Conservation (phyloP, 2,888 invertebrate genomes). For the Aleiodes leptofemur region DNA sequence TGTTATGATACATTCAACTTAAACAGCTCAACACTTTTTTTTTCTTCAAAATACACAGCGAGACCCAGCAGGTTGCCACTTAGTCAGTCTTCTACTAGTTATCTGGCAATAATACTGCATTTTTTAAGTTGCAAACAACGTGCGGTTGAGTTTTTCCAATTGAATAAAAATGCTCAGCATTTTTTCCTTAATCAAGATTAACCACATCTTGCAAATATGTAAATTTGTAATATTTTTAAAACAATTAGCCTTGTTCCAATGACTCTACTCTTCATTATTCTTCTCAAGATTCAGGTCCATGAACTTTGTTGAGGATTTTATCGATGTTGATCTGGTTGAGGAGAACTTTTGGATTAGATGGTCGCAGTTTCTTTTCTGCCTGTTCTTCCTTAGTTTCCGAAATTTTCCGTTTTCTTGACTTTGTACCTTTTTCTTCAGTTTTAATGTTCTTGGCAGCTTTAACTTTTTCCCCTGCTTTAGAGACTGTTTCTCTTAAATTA, state of each 20-base stretch:
- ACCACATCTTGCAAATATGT: slow-evolving; percentile 21
- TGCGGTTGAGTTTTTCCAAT: not conserved
- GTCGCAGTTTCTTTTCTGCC: slow-evolving; percentile 61
- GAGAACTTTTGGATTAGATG: slow-evolving; percentile 54
- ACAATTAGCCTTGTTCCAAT: slow-evolving; percentile 7
- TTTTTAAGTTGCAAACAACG: slow-evolving; percentile 16
- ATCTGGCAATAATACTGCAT: slow-evolving; percentile 46
- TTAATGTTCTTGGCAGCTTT: slow-evolving; percentile 26
- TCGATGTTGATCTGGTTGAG: slow-evolving; percentile 64
- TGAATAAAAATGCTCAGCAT: slow-evolving; percentile 34
- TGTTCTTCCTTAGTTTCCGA: slow-evolving; percentile 57
- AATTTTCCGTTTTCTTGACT: slow-evolving; percentile 60
- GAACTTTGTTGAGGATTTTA: slow-evolving; percentile 65
- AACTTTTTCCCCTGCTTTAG: slow-evolving; percentile 49
- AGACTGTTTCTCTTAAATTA: slow-evolving; percentile 46
- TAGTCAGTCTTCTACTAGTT: slow-evolving; percentile 40
- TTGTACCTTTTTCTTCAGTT: slow-evolving; percentile 47
- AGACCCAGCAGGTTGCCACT: slow-evolving; percentile 35
- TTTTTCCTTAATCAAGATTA: not conserved
- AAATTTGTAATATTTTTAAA: slow-evolving; percentile 6
- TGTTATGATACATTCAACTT: not conserved
- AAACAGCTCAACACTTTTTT: not conserved
- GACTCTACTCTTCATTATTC: not conserved
- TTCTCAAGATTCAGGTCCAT: slow-evolving; percentile 61
- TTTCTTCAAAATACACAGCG: slow-evolving; percentile 36